phyloP scores from a whole-genome alignment of 2,888 invertebrate genomes.

The Magallana nippona region DNA sequence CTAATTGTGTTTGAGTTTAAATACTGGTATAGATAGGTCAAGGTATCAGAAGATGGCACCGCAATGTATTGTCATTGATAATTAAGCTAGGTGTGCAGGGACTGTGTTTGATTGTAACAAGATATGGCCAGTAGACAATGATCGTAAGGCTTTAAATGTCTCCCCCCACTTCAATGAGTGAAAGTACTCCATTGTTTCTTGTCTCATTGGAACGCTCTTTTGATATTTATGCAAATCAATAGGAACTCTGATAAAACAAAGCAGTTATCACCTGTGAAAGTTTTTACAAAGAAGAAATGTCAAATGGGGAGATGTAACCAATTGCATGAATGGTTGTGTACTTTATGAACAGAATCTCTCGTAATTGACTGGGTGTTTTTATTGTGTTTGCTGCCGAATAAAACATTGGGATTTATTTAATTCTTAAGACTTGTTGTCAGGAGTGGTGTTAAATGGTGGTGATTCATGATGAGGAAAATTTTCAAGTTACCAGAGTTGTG shows the following conservation, averaged over 20 bases:
- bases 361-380: neutral
- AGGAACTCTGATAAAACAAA: constrained; percentile 11
- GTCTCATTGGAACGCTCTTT: neutral
- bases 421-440: too few relatives aligned
- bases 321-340: neutral
- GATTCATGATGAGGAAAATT: too few relatives aligned
- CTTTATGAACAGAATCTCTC: neutral
- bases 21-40: too few relatives aligned
- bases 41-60: neutral
- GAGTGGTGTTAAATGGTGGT: too few relatives aligned
- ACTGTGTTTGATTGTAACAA: neutral
- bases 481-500: neutral
- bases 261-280: constrained; percentile 15
- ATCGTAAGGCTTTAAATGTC: constrained; percentile 18
- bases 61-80: neutral
- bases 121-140: neutral
- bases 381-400: too few relatives aligned
- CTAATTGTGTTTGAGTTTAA: too few relatives aligned
- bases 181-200: constrained; percentile 17
- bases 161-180: neutral
- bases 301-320: neutral
- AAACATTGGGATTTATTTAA: too few relatives aligned
- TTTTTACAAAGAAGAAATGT: neutral
- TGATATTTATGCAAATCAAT: constrained; percentile 25
- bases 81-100: constrained; percentile 2